phyloP scores from a whole-genome alignment of 1,140 invertebrate genomes.

The Battus philenor region DNA sequence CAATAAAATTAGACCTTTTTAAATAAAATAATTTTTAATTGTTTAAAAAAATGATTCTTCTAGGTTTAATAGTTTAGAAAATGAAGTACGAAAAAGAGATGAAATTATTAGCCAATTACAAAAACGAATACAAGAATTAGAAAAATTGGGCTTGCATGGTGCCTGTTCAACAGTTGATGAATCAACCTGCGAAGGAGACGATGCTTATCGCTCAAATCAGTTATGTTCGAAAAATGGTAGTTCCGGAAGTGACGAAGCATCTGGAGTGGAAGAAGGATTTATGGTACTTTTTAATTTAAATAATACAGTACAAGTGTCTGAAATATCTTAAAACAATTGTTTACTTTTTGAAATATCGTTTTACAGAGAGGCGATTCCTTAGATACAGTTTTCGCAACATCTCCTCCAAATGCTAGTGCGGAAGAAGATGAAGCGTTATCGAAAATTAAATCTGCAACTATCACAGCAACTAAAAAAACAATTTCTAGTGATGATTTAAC shows the following conservation, averaged over 20 bases:
- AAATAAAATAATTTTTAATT: slow-evolving; percentile 13
- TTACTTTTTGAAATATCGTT: no score
- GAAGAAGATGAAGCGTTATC: slow-evolving; percentile 38
- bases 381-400: slow-evolving; percentile 78
- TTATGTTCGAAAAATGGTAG: slow-evolving; percentile 54
- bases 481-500: slow-evolving; percentile 38
- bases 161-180: slow-evolving; percentile 12
- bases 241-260: slow-evolving; percentile 69
- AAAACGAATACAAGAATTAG: slow-evolving; percentile 81
- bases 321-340: no score
- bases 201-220: slow-evolving; percentile 7
- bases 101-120: slow-evolving; percentile 87
- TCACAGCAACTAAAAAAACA: slow-evolving; percentile 14
- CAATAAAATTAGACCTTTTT: no score
- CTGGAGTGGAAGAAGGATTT: slow-evolving; percentile 65
- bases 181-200: slow-evolving; percentile 1
- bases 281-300: slow-evolving; percentile 59
- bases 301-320: no score
- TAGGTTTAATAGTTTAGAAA: slow-evolving; percentile 83
- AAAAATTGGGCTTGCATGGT: slow-evolving; percentile 59
- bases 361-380: slow-evolving; percentile 77
- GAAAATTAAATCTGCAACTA: slow-evolving; percentile 15
- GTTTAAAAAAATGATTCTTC: no score
- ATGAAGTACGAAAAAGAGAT: slow-evolving; percentile 85
- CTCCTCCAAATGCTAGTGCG: slow-evolving; percentile 62